phyloP scores from a whole-genome alignment of 2,797 vertebrate species.

The Rhinella marina region DNA sequence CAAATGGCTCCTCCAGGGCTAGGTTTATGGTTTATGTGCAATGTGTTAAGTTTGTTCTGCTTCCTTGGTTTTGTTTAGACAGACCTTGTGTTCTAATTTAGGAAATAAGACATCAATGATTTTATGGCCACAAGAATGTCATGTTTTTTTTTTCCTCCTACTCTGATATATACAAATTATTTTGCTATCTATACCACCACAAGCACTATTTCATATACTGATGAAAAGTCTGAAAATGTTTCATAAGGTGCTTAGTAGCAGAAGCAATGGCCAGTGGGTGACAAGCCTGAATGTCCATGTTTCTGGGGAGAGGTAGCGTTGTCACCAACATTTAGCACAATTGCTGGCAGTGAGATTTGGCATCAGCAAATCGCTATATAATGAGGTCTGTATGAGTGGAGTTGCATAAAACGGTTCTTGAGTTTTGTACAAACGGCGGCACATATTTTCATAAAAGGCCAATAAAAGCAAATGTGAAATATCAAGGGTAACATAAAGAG shows the following conservation, averaged over 20 bases:
- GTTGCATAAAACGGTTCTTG: not conserved
- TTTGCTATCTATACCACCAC: too few relatives aligned
- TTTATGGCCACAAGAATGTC: too few relatives aligned
- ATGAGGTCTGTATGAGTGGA: not conserved
- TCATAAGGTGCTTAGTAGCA: not conserved
- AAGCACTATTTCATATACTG: too few relatives aligned
- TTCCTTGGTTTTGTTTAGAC: too few relatives aligned
- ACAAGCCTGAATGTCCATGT: not conserved
- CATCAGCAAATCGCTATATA: not conserved
- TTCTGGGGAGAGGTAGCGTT: not conserved
- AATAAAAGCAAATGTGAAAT: constrained; percentile 5
- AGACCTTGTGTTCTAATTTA: too few relatives aligned
- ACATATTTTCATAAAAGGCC: not conserved
- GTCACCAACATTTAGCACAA: too few relatives aligned
- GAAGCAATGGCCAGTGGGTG: not conserved
- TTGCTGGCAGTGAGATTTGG: not conserved
- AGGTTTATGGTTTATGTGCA: too few relatives aligned
- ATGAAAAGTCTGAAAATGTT: not conserved
- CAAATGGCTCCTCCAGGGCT: too few relatives aligned
- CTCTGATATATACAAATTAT: too few relatives aligned
- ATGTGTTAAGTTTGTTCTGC: too few relatives aligned
- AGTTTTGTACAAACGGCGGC: not conserved
- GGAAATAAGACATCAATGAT: too few relatives aligned
- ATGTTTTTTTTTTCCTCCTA: too few relatives aligned
- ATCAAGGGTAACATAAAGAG: not conserved